Base-by-base conservation (phyloP, 1,140 invertebrate genomes). In the Nephila pilipes region DNA sequence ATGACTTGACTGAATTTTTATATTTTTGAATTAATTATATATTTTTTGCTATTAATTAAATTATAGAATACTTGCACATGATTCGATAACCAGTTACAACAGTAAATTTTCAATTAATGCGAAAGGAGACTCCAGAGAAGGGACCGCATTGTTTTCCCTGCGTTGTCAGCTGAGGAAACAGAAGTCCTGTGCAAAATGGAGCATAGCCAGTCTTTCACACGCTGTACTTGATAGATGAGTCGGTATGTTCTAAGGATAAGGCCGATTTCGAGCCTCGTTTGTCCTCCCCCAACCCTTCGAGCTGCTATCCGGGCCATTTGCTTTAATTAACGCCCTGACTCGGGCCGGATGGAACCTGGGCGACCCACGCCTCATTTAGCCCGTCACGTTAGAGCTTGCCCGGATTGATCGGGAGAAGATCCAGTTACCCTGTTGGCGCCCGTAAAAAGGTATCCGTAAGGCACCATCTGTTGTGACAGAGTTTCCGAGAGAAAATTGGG, bases 391-490 rank as follows among this genome's bases (percentile, higher is more conserved):
- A 46, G 46, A 91, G 57, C 46, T 81, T 83, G 46, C 54, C 89
- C 57, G 89, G 89, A 91, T 91, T 91, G 89, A 91, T 91, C 89
- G 89, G 60, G 89, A 83, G 89, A 83, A 65, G 89, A 91, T 83
- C 81, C 81, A 55, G 81, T 83, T 83, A 29, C 22, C 57, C 29
- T 55, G 22, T 55, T 85, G 22, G 20, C 16, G 32, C 57, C 85
- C 20, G 38, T 54, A 54, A 69, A 88, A 88, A 88, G 63, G 87
- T 69, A 75, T 75, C 36, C 58, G 38, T n/a, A 32, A 25, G 57
- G 88, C 69, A 91, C 54, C 89, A 91, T 91, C 89, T 91, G 89
- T 91, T 91, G 89, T 91, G 89, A 91, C 89, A 91, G 88, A 90
- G 88, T 57, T 29, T 32, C 22, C 46, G 55, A 60, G 54, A 29